These are phyloP conservation scores for Harlomillsia oculata DNA, from an alignment of 1,140 invertebrate genomes.

Conservation along the genomic window DNA sequence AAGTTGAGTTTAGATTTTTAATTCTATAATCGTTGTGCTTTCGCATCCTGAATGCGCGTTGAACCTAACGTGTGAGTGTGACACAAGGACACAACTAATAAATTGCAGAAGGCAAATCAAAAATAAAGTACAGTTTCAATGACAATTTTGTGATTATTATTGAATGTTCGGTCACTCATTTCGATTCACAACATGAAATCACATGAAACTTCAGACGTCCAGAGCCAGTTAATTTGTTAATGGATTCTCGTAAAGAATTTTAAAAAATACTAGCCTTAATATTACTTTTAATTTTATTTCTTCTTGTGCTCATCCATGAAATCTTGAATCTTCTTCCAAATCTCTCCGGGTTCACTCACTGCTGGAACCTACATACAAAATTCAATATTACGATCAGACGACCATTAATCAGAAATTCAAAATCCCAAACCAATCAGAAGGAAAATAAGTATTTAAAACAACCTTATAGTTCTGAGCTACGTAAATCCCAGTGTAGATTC, in stretches of 20 bases:
- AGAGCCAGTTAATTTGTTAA: too few species aligned
- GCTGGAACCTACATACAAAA: conserved; percentile 16
- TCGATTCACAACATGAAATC: too few species aligned
- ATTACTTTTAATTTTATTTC: conserved; percentile 4
- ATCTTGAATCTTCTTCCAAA: conserved; percentile 21
- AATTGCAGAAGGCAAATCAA: too few species aligned
- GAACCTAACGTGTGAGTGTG: too few species aligned
- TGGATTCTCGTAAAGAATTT: neutral
- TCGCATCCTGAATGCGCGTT: too few species aligned
- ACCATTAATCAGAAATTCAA: neutral
- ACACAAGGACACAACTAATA: too few species aligned
- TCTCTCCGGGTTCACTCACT: conserved; percentile 28
- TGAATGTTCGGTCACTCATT: too few species aligned
- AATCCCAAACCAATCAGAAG: neutral
- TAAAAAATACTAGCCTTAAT: neutral
- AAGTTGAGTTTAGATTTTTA: too few species aligned
- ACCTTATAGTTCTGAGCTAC: conserved; percentile 31
- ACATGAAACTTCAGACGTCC: too few species aligned
- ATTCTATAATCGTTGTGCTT: too few species aligned
- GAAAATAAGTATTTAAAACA: conserved; percentile 5
- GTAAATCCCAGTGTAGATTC: conserved; percentile 31
- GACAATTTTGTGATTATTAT: too few species aligned
- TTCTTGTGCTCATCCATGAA: conserved; percentile 28
- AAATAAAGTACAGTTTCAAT: too few species aligned
- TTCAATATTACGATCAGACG: neutral